These are phyloP conservation scores for Stratiomys singularior DNA, from an alignment of 2,888 invertebrate genomes.

Conservation along the genomic window DNA sequence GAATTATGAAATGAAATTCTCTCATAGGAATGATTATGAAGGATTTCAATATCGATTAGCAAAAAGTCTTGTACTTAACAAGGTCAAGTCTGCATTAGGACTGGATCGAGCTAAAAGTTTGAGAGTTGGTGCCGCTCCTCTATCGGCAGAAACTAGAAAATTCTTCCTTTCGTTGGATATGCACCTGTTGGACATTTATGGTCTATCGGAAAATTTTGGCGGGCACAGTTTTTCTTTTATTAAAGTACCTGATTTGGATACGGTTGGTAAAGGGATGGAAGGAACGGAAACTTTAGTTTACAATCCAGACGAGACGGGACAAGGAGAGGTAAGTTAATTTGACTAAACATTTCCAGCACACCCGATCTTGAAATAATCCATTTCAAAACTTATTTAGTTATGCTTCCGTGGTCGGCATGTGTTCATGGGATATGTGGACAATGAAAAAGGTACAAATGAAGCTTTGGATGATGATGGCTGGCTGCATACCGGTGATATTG, in stretches of 20 bases:
- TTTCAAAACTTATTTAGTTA: constrained; percentile 62
- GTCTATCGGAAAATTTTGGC: constrained; percentile 87
- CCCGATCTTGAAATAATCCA: no score
- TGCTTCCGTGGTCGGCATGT: constrained; percentile 85
- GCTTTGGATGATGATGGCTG: constrained; percentile 81
- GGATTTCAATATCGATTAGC: constrained; percentile 74
- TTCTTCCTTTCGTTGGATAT: constrained; percentile 88
- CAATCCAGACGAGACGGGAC: constrained; percentile 74
- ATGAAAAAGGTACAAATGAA: constrained; percentile 76
- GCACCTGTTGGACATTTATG: constrained; percentile 82
- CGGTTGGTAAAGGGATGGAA: constrained; percentile 74
- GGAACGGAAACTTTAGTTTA: constrained; percentile 75
- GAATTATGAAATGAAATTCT: background rate
- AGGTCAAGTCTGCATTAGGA: constrained; percentile 80
- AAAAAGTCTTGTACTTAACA: constrained; percentile 77
- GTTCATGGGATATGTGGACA: constrained; percentile 89
- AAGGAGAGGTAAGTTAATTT: constrained; percentile 72
- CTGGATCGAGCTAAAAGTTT: constrained; percentile 76
- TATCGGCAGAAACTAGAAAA: constrained; percentile 80
- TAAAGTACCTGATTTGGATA: constrained; percentile 71
- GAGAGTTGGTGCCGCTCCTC: constrained; percentile 85
- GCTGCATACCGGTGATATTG: constrained; percentile 90
- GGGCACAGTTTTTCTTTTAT: constrained; percentile 73
- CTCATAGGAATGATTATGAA: constrained; percentile 23
- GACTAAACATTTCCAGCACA: constrained; percentile 58